Base-by-base conservation (phyloP, 2,888 invertebrate genomes). In the Chaitophorus viminalis region DNA sequence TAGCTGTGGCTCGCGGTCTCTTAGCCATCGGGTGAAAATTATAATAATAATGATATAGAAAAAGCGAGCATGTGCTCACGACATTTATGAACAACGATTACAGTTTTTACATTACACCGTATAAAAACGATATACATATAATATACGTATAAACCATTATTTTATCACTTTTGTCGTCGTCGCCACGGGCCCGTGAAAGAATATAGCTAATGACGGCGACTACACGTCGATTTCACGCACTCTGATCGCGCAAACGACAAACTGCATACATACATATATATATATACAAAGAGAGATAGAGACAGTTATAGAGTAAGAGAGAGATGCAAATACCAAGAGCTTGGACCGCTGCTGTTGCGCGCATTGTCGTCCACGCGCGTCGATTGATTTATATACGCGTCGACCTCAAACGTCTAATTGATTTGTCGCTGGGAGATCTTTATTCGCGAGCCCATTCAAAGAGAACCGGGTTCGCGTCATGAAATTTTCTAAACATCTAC, bases 351-450 rank as follows among this genome's bases (percentile, higher is more conserved):
- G n/a, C n/a, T n/a, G n/a, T n/a, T n/a, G n/a, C n/a, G 68, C 68
- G 68, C 70, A 70, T 70, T 31, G 70, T 70, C 72, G 18, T 33
- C 3, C 33, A 6, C 33, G n/a, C 1, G 29, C 29, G 1, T 60
- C 52, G 31, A 54, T 54, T 60, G 78, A 78, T 78, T 78, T 78
- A 60, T 54, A 52, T 3, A 17, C 31, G 9, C 46, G 39, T n/a
- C 46, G 46, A 25, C 54, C 17, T 70, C 29, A 54, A 25, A 65
- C 65, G 65, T 84, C 84, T 84, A 84, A 84, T 84, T 84, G 84
- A 84, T 84, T 84, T 77, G 84, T 84, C 85, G 76, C 77, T 9
- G 75, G 83, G 77, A 85, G 76, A 85, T 85, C 68, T 85, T 85
- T 52, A 46, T 85, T 77, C 46, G 5, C 68, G 52, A 25, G 68